phyloP scores from a whole-genome alignment of 2,888 invertebrate genomes.

The Mythimna vitellina region DNA sequence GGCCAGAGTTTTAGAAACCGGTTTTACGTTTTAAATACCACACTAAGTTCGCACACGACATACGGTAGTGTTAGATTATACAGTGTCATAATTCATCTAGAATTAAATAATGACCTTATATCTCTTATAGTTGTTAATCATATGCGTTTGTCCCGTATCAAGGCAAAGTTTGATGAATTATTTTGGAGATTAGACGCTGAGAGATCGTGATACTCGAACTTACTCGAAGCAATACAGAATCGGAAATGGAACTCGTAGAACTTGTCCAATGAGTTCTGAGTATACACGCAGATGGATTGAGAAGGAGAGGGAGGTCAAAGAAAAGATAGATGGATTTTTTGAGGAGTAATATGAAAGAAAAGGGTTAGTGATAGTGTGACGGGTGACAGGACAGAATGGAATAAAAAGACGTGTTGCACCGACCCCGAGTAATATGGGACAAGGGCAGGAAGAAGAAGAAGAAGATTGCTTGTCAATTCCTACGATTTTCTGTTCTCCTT shows the following conservation, averaged over 20 bases:
- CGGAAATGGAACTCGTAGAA: not conserved
- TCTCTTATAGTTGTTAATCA: slow-evolving; percentile 9
- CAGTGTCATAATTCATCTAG: slow-evolving; percentile 17
- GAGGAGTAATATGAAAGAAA: too few relatives aligned
- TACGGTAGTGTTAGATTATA: slow-evolving; percentile 25
- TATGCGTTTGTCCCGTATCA: slow-evolving; percentile 9
- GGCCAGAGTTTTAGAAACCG: slow-evolving; percentile 34
- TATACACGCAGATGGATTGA: too few relatives aligned
- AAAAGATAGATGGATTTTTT: too few relatives aligned
- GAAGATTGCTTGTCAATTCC: not conserved
- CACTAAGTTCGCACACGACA: slow-evolving; percentile 11
- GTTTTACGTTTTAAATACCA: slow-evolving; percentile 39
- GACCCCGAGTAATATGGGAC: too few relatives aligned
- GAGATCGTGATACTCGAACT: not conserved
- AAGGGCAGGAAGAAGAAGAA: too few relatives aligned
- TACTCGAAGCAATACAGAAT: not conserved
- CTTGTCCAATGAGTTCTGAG: not conserved
- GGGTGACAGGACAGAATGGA: too few relatives aligned
- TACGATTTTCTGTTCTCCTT: not conserved
- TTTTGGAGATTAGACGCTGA: slow-evolving; percentile 7
- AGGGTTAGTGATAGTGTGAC: too few relatives aligned
- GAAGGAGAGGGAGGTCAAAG: too few relatives aligned
- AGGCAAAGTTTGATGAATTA: slow-evolving; percentile 11
- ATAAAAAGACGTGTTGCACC: too few relatives aligned
- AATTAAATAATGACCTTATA: slow-evolving; percentile 29